A percentile compares a stretch with the other conserved stretches of the same genome.
phyloP scores from a whole-genome alignment of 1,140 invertebrate genomes.

The Platyscapa corneri region DNA sequence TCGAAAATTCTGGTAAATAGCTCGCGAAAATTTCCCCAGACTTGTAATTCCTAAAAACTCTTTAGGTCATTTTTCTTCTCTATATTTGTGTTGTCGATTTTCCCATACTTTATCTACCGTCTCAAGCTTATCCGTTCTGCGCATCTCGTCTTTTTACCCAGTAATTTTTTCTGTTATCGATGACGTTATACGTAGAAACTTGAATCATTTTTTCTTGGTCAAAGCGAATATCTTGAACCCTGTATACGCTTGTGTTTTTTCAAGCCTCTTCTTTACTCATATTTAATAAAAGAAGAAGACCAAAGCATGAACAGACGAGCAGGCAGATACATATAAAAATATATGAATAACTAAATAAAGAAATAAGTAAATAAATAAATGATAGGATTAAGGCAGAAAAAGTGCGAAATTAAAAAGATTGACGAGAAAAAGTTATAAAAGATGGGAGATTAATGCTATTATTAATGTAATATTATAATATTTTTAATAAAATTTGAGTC shows the following conservation, averaged over 20 bases:
- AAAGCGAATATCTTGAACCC: slow-evolving; percentile 13
- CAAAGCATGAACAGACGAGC: neutral
- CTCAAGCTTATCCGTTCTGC: slow-evolving; percentile 23
- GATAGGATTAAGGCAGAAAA: neutral
- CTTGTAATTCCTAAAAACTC: neutral
- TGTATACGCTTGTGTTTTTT: neutral
- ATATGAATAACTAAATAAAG: neutral
- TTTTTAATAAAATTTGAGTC: neutral
- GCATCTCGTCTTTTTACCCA: neutral
- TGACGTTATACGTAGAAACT: neutral
- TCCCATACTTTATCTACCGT: slow-evolving; percentile 24
- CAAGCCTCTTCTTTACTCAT: slow-evolving; percentile 1
- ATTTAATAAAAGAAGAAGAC: neutral
- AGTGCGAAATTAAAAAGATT: neutral
- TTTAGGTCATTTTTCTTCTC: slow-evolving; percentile 32
- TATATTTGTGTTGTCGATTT: slow-evolving; percentile 17
- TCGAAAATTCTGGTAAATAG: neutral
- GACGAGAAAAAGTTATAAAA: neutral
- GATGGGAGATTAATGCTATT: neutral
- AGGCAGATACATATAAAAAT: neutral
- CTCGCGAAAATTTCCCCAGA: neutral
- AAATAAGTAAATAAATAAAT: neutral
- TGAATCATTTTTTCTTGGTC: neutral
- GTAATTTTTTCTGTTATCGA: neutral
- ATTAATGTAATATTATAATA: neutral